Conservation (phyloP, 2,888 invertebrate genomes). For the Pemphredon lugubris region DNA sequence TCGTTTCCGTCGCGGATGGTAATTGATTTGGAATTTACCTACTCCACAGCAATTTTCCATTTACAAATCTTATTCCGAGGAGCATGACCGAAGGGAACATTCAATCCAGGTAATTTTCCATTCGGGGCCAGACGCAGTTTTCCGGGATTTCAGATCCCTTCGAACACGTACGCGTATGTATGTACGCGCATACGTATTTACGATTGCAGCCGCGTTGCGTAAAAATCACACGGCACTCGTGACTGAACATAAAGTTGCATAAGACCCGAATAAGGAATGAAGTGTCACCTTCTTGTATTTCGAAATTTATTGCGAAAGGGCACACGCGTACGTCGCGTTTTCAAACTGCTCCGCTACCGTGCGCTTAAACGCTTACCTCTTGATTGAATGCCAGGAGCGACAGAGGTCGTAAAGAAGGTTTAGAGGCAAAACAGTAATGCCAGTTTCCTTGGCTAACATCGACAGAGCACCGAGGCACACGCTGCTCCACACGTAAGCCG, state of each 20-base stretch:
- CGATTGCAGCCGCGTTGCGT: too few relatives aligned
- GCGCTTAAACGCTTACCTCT: constrained; percentile 82
- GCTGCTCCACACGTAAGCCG: constrained; percentile 85
- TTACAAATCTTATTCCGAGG: too few relatives aligned
- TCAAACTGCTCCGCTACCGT: constrained; percentile 22
- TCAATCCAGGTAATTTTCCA: too few relatives aligned
- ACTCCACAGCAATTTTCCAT: not conserved
- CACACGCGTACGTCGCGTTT: constrained; percentile 33
- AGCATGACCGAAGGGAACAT: too few relatives aligned
- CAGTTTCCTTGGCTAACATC: constrained; percentile 94
- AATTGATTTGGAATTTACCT: not conserved
- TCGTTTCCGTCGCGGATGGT: constrained; percentile 16
- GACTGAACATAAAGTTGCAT: too few relatives aligned
- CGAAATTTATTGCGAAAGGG: constrained; percentile 36
- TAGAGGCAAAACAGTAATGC: constrained; percentile 90
- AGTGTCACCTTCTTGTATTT: constrained; percentile 33
- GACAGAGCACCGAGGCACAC: constrained; percentile 88
- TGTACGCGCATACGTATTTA: too few relatives aligned
- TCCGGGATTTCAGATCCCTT: too few relatives aligned
- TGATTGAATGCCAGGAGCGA: constrained; percentile 87
- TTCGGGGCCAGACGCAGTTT: too few relatives aligned
- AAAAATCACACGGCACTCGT: too few relatives aligned
- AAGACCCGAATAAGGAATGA: too few relatives aligned
- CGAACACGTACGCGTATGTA: too few relatives aligned
- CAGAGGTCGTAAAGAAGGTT: constrained; percentile 91